Conservation (phyloP, 2,888 invertebrate genomes). For the Idaea straminata region DNA sequence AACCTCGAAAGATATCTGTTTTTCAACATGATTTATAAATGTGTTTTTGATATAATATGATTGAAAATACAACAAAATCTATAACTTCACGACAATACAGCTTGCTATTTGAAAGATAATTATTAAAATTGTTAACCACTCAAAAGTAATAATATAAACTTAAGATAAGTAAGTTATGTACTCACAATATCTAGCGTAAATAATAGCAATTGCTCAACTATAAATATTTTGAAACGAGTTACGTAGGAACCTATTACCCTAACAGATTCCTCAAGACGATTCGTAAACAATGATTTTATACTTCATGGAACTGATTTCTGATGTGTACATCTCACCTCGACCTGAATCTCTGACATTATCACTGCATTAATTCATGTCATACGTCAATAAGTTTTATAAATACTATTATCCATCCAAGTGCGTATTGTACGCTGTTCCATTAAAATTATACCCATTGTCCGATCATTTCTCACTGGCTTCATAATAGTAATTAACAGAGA, state of each 20-base stretch:
- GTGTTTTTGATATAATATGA: no score
- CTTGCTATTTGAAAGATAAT: no score
- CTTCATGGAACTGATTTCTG: conserved; percentile 7
- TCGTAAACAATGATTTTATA: not conserved
- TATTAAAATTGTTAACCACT: conserved; percentile 9
- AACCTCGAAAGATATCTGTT: no score
- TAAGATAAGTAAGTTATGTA: conserved; percentile 25
- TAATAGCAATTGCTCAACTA: not conserved
- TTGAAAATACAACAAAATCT: no score
- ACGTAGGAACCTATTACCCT: not conserved
- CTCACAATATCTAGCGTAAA: conserved; percentile 19
- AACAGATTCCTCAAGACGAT: not conserved
- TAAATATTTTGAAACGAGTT: conserved; percentile 8
- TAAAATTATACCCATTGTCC: conserved; percentile 10
- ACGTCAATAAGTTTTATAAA: conserved; percentile 6
- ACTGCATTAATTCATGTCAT: conserved; percentile 27
- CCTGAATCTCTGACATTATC: conserved; percentile 28
- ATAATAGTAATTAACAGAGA: conserved; percentile 48
- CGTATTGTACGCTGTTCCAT: conserved; percentile 8
- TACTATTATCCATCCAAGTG: conserved; percentile 1
- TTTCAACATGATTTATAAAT: no score
- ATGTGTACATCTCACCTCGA: conserved; percentile 31
- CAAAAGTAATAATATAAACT: not conserved
- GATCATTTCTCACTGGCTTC: conserved; percentile 33
- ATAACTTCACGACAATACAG: no score